phyloP scores from a whole-genome alignment of 2,797 vertebrate species.

The Poliocrania exsul region DNA sequence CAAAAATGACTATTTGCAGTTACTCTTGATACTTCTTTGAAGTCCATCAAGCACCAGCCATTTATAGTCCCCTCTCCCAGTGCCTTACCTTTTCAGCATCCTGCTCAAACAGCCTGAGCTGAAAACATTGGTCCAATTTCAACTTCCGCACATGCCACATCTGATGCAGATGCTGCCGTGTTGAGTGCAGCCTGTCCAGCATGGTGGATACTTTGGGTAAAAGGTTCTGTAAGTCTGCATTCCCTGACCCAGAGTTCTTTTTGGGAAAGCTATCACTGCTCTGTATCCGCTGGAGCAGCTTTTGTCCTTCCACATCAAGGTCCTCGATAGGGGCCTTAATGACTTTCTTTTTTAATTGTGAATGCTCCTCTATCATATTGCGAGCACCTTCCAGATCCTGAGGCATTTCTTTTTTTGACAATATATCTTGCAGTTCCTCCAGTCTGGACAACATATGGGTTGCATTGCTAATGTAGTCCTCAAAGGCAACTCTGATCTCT shows the following conservation, averaged over 20 bases:
- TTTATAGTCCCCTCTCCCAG: not conserved
- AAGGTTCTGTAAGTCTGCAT: constrained; percentile 93
- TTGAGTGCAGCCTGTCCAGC: constrained; percentile 95
- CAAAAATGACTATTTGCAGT: not conserved
- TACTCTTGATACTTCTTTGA: not conserved
- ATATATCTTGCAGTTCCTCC: constrained; percentile 97
- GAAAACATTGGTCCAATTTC: constrained; percentile 96
- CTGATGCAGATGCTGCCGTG: constrained; percentile 94
- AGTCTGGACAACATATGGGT: constrained; percentile 92
- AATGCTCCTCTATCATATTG: constrained; percentile 96
- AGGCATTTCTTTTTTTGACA: constrained; percentile 94
- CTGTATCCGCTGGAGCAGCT: constrained; percentile 94
- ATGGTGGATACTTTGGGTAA: constrained; percentile 92
- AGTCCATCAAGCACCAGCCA: accelerated
- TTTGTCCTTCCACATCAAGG: constrained; percentile 94
- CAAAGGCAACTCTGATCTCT: constrained; percentile 96
- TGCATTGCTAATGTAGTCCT: constrained; percentile 95
- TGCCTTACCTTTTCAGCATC: constrained; percentile 92
- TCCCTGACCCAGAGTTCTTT: constrained; percentile 89
- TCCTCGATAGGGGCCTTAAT: constrained; percentile 97
- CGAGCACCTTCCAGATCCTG: constrained; percentile 95
- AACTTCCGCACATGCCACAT: constrained; percentile 93
- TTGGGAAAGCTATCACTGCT: constrained; percentile 94
- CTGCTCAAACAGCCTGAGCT: constrained; percentile 95
- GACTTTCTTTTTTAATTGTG: constrained; percentile 94